Conservation (phyloP, 2,888 invertebrate species). For the Siphonodentalium dalli region DNA sequence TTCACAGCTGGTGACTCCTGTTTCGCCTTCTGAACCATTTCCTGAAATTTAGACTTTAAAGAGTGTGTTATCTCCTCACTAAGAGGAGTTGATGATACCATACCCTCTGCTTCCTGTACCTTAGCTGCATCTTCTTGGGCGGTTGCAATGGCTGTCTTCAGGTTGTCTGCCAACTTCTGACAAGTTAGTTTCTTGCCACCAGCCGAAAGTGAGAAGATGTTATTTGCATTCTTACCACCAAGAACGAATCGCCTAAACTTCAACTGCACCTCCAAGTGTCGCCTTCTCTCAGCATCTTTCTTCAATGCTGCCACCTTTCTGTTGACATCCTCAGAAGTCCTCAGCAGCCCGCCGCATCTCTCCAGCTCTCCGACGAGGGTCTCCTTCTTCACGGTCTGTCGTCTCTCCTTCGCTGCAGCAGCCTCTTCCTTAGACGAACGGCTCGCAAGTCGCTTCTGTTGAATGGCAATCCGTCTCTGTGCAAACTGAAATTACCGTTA, state of each 20-base stretch:
- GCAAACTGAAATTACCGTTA: too few species aligned
- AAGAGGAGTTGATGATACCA: too few species aligned
- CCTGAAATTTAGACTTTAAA: too few species aligned
- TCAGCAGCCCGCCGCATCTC: slow-evolving; percentile 1
- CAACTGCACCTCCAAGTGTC: neutral
- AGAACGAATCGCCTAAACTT: slow-evolving; percentile 1
- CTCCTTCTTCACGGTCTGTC: slow-evolving; percentile 1
- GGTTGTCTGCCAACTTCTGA: neutral
- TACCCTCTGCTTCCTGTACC: too few species aligned
- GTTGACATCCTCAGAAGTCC: neutral
- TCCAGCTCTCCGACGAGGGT: neutral
- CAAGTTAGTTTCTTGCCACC: slow-evolving; percentile 7
- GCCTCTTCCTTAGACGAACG: neutral
- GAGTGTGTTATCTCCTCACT: too few species aligned
- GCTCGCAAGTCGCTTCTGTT: slow-evolving; percentile 1
- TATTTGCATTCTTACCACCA: slow-evolving; percentile 3
- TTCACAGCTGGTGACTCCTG: too few species aligned
- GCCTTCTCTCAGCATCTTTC: neutral
- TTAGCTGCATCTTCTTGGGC: neutral
- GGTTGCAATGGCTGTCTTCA: too few species aligned
- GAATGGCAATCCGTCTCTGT: slow-evolving; percentile 1
- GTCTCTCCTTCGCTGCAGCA: slow-evolving; percentile 1
- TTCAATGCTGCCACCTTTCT: neutral
- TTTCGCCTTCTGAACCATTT: too few species aligned
- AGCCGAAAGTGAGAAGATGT: slow-evolving; percentile 1